Percentiles rank a stretch among this genome's conserved stretches.
These are phyloP conservation scores for Aphyosemion australe DNA, from an alignment of 2,113 vertebrate species.

Conservation along the genomic window DNA sequence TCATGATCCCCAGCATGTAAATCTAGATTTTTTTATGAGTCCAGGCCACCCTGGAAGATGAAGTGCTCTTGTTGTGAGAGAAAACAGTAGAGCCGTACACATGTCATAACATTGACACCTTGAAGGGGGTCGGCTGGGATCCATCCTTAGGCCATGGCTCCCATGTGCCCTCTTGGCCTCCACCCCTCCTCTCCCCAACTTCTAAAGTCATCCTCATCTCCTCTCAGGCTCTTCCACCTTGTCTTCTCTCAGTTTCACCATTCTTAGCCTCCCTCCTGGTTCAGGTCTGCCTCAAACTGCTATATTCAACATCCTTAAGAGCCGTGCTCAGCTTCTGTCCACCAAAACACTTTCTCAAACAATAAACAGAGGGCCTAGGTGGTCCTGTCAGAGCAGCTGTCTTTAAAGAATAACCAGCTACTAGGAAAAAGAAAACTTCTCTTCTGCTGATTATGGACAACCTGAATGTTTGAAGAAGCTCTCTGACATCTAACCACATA, in stretches of 20 bases:
- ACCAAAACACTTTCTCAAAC: conserved; percentile 80
- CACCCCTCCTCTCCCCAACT: conserved; percentile 31
- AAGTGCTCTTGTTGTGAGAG: conserved; percentile 91
- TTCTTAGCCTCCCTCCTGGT: conserved; percentile 16
- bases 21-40: conserved; percentile 87
- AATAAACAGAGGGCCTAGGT: conserved; percentile 88
- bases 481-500: conserved; percentile 11
- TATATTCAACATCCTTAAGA: conserved; percentile 50
- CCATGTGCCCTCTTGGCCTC: conserved; percentile 69
- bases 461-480: conserved; percentile 1
- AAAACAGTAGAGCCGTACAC: conserved; percentile 88
- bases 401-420: conserved; percentile 81
- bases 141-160: conserved; percentile 67
- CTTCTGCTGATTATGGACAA: no score
- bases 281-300: conserved; percentile 28
- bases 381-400: conserved; percentile 83
- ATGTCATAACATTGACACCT: conserved; percentile 89
- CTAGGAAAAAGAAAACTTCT: conserved; percentile 59
- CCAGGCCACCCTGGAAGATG: conserved; percentile 87
- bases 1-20: conserved; percentile 85
- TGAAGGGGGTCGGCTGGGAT: conserved; percentile 71
- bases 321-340: conserved; percentile 67
- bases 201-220: conserved; percentile 26
- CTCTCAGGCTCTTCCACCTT: conserved; percentile 14
- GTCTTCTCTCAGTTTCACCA: conserved; percentile 11